A percentile compares a stretch with the other conserved stretches of the same genome.
Conservation (phyloP, 2,113 vertebrate genomes). For the Cynopterus brachyotis region DNA sequence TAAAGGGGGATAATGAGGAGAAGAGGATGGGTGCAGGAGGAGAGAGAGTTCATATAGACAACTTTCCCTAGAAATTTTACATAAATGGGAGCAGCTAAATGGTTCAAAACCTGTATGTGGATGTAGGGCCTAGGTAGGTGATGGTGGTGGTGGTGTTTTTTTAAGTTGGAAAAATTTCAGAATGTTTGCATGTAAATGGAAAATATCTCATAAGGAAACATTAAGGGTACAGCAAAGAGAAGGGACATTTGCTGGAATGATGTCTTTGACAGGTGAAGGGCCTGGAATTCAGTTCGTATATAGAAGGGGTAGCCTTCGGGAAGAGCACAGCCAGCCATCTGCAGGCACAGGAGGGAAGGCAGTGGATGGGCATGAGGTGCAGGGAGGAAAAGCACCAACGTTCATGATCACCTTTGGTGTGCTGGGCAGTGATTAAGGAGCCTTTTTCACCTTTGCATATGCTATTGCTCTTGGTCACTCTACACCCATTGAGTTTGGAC, state of each 20-base stretch:
- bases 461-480: neutral
- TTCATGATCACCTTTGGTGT: neutral
- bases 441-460: neutral
- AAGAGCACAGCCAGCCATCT: neutral
- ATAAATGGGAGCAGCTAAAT: neutral
- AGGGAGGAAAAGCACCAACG: neutral
- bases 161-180: neutral
- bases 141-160: neutral
- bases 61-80: neutral
- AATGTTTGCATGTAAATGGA: neutral
- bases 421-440: neutral
- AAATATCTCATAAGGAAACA: neutral
- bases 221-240: neutral
- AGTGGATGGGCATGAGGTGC: neutral
- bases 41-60: neutral
- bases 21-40: neutral
- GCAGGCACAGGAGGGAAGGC: neutral
- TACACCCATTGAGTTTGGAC: neutral
- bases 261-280: neutral
- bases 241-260: neutral
- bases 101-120: neutral
- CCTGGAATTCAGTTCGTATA: neutral
- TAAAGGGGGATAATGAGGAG: neutral
- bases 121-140: neutral
- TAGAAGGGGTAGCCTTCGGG: neutral